Percentiles rank a stretch among this genome's conserved stretches.
phyloP scores from a whole-genome alignment of 2,113 vertebrate genomes.

The Eubucco bourcierii region DNA sequence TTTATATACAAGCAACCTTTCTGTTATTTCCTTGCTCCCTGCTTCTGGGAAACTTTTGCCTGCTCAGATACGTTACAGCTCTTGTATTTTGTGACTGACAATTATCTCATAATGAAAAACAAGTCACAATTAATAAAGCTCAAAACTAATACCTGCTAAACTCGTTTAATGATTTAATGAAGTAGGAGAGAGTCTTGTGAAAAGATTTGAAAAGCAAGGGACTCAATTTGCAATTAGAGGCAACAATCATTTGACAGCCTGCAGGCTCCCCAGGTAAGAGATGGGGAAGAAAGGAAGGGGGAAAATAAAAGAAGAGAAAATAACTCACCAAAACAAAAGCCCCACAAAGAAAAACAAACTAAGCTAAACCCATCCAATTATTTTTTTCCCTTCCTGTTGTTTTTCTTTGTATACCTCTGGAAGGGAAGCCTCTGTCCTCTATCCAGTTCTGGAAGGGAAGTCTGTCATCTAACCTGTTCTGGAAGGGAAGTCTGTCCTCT shows the following conservation, averaged over 20 bases:
- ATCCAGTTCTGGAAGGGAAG: background rate
- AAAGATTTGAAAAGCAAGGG: slow-evolving; percentile 71
- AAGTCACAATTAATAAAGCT: slow-evolving; percentile 95
- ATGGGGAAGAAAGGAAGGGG: background rate
- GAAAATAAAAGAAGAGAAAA: background rate
- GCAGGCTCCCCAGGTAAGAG: background rate
- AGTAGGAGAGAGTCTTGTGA: slow-evolving; percentile 76
- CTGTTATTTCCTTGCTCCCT: background rate
- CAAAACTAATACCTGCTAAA: slow-evolving; percentile 86
- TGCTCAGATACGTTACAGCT: slow-evolving; percentile 56
- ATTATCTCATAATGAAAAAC: slow-evolving; percentile 94
- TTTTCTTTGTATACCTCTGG: background rate
- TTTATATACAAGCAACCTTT: slow-evolving; percentile 16
- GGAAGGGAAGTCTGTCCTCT: background rate
- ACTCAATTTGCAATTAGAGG: slow-evolving; percentile 76
- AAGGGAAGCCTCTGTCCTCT: background rate
- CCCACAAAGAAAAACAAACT: too few species aligned
- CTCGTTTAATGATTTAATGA: slow-evolving; percentile 88
- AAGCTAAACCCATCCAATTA: too few species aligned
- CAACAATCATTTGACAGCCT: slow-evolving; percentile 43
- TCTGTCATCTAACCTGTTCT: background rate
- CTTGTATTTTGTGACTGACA: slow-evolving; percentile 88
- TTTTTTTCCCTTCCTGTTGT: background rate
- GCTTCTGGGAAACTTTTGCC: slow-evolving; percentile 56
- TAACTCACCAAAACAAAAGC: too few species aligned